Base-by-base conservation (phyloP, 2,113 vertebrate species). In the Catharus minimus region DNA sequence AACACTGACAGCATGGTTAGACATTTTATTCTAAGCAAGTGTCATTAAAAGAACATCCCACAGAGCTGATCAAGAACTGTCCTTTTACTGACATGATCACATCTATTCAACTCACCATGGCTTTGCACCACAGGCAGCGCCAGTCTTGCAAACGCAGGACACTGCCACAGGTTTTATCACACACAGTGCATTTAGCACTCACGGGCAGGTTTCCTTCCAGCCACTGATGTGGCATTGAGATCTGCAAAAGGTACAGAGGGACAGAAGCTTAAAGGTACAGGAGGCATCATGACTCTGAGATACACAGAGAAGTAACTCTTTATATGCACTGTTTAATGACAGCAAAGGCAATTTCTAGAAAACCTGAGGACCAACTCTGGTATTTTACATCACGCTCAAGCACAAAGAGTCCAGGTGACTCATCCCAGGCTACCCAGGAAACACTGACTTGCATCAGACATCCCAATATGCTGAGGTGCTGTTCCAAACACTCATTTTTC, bases 171-270 rank as follows among this genome's bases (percentile, higher is more conserved):
- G 99, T 99, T 96, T 98, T 99, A 75, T 99, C 99, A n/a, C 99
- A 99, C 43, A 99, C 98, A 0, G 96, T 98, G 84, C 99, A 99
- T 71, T 99, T 99, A 17, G 99, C 99, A 2, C 99, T 99, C 88
- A 99, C 99, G 0, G 99, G 98, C 16, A 99, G 97, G 95, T 99
- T 99, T 60, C 99, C 99, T 88, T 99, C 99, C 91, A 99, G 75
- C 99, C 99, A 99, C 97, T 99, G 99, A 89, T 99, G 99, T 16
- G 99, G 99, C 99, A 99, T 99, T 1, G 98, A 98, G 60, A 99
- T 98, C 99, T 99, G 96, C 55, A 78, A 46, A 68, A 7, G n/a
- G 36, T 62, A 55, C 30, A 69, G 56, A 90, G 19, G n/a, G 19
- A 68, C 52, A 60, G 7, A 28, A 55, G 13, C 12, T 73, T n/a